A percentile compares a stretch with the other conserved stretches of the same genome.
Conservation (phyloP, 1,140 invertebrate genomes). For the Stegodyphus mimosarum region DNA sequence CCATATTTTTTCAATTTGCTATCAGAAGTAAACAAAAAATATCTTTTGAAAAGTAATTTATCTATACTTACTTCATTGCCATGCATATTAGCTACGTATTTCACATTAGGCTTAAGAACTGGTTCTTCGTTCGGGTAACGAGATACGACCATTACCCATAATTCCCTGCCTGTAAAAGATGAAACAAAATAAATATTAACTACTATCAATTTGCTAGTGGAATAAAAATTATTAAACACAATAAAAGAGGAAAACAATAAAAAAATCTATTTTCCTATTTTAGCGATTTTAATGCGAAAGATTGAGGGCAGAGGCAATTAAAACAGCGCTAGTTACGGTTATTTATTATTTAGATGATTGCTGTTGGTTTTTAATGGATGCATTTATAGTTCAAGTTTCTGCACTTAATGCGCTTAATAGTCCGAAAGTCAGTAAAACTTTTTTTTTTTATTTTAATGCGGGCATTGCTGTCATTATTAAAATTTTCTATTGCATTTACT, state of each 20-base stretch:
- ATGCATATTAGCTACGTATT: slow-evolving; percentile 92
- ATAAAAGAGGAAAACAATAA: not conserved
- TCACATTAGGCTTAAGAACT: slow-evolving; percentile 78
- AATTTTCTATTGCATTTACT: no score
- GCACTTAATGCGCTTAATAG: no score
- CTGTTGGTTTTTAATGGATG: no score
- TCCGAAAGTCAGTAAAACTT: no score
- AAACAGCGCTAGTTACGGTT: no score
- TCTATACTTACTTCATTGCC: slow-evolving; percentile 67
- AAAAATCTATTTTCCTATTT: not conserved
- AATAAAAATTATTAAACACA: not conserved
- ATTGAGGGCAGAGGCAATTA: not conserved
- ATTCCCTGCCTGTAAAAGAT: slow-evolving; percentile 73
- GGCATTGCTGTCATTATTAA: no score
- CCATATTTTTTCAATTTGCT: not conserved
- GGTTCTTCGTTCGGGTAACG: slow-evolving; percentile 71
- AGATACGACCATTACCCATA: slow-evolving; percentile 95
- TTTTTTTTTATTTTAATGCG: no score
- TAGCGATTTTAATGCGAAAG: not conserved
- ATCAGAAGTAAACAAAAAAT: slow-evolving; percentile 69
- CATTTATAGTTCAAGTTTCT: no score
- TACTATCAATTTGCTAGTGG: not conserved
- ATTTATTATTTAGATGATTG: no score
- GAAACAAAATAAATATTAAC: not conserved
- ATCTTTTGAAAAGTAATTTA: not conserved